Evolutionary conservation across 1,140 invertebrate species (phyloP).

Genomic region (Drosophila novamexicana): DNA sequence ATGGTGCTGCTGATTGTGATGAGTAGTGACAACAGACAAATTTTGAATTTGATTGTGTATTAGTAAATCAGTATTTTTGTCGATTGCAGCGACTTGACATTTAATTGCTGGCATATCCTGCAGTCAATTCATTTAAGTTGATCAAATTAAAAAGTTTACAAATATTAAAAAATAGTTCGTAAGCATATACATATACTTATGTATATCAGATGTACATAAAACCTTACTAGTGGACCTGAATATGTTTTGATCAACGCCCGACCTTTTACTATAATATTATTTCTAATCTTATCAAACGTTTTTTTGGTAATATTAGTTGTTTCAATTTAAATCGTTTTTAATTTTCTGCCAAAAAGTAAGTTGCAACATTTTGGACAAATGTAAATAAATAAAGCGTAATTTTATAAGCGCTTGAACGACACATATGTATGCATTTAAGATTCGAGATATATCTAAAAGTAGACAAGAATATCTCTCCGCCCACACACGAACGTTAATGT

Average conservation of each 20-base stretch:
- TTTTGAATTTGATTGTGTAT: constrained; percentile 81
- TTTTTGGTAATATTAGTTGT: constrained; percentile 21
- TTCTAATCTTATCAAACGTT: background rate
- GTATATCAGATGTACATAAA: constrained; percentile 10
- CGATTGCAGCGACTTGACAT: constrained; percentile 66
- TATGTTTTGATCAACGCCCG: background rate
- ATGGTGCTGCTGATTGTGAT: constrained; percentile 70
- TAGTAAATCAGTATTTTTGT: constrained; percentile 76
- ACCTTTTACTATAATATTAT: background rate
- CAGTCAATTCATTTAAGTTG: constrained; percentile 20
- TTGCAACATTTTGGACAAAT: background rate
- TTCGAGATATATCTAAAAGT: background rate
- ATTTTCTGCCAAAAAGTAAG: background rate
- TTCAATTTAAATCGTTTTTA: constrained; percentile 20
- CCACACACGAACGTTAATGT: constrained; percentile 4
- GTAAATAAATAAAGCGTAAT: background rate
- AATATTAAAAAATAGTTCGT: background rate
- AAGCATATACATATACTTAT: constrained; percentile 1
- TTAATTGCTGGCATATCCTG: constrained; percentile 77
- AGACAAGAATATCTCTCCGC: background rate
- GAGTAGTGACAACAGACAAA: constrained; percentile 66
- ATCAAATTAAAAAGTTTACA: constrained; percentile 22
- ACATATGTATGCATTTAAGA: background rate
- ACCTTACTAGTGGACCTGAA: constrained; percentile 3
- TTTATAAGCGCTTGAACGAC: background rate